Conservation (phyloP, 1,140 invertebrate genomes). For the Drosophila pseudoobscura region DNA sequence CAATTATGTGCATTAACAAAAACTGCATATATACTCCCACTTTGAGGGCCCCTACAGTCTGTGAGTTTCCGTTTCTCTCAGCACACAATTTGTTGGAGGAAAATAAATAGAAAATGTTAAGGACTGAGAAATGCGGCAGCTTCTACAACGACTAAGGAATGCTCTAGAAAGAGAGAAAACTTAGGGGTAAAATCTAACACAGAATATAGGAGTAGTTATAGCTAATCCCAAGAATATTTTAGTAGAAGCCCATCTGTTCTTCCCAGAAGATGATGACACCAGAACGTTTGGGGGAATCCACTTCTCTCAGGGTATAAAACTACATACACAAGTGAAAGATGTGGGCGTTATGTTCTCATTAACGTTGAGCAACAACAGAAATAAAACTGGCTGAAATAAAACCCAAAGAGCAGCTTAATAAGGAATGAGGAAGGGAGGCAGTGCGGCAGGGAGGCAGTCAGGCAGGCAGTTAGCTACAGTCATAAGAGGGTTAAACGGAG, state of each 20-base stretch:
- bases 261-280: no score
- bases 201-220: no score
- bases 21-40: conserved; percentile 3
- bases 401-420: conserved; percentile 38
- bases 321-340: conserved; percentile 26
- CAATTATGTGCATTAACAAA: conserved; percentile 53
- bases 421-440: conserved; percentile 4
- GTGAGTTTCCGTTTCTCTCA: conserved; percentile 6
- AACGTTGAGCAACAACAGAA: conserved; percentile 28
- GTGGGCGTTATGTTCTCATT: conserved; percentile 46
- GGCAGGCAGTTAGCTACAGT: conserved; percentile 38
- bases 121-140: background rate
- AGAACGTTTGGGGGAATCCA: no score
- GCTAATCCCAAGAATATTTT: no score
- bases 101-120: conserved; percentile 38
- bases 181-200: background rate
- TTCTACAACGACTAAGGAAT: background rate
- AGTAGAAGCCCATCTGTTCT: no score
- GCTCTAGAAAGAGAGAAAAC: background rate
- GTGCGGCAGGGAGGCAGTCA: background rate
- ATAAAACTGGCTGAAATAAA: conserved; percentile 9
- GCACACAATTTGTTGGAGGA: conserved; percentile 27
- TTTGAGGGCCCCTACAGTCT: background rate
- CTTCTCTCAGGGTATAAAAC: conserved; percentile 11
- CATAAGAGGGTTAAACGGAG: conserved; percentile 33